Percentiles rank a stretch among this genome's conserved stretches.
These are phyloP conservation scores for Dendrolimus pini DNA, from an alignment of 2,888 invertebrate species.

Conservation along the genomic window DNA sequence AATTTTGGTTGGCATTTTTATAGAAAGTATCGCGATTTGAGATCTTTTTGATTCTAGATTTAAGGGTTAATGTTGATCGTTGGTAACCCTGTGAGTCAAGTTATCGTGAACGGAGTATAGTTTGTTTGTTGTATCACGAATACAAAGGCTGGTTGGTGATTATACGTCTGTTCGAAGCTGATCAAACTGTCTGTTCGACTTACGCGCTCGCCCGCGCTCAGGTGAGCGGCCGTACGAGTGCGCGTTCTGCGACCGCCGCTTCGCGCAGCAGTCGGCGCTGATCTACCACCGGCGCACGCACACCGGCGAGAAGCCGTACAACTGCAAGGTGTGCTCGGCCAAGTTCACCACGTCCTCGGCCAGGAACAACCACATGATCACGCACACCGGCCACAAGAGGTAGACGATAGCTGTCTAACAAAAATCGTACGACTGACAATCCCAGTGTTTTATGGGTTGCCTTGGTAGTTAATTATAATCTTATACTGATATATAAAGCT, in stretches of 20 bases:
- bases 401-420: slow-evolving; percentile 14
- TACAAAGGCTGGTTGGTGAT: no score
- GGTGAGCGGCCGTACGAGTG: slow-evolving; percentile 73
- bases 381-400: slow-evolving; percentile 64
- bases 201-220: slow-evolving; percentile 11
- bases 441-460: not conserved
- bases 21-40: no score
- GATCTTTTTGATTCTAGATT: no score
- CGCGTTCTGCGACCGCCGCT: slow-evolving; percentile 60
- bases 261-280: slow-evolving; percentile 70
- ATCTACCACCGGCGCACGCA: slow-evolving; percentile 72
- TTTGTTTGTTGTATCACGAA: no score
- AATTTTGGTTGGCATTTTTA: no score
- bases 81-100: no score
- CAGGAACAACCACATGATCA: slow-evolving; percentile 66
- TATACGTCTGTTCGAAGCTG: no score
- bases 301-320: slow-evolving; percentile 71
- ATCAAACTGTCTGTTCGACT: no score
- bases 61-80: no score
- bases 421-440: not conserved
- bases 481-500: no score
- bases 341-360: slow-evolving; percentile 70
- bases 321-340: slow-evolving; percentile 61
- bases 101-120: no score
- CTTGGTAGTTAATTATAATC: no score